Evolutionary conservation across 2,888 invertebrate genomes (phyloP).

Genomic region (Aproaerema taeniolella): DNA sequence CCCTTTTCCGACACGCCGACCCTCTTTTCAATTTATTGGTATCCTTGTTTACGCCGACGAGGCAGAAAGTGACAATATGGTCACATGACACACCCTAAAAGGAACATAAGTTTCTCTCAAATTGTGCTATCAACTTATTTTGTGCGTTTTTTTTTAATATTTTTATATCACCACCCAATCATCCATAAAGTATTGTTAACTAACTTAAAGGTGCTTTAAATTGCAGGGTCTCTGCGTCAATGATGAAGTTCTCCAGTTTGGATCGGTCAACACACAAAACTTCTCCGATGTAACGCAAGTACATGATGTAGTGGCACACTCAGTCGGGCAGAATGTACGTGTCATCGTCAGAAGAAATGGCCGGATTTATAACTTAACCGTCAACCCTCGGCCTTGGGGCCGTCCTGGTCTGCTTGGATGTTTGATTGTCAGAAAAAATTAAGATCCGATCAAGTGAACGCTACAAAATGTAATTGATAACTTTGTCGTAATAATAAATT

Average conservation of each 20-base stretch:
- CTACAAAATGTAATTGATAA: too few relatives aligned
- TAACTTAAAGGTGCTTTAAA: too few relatives aligned
- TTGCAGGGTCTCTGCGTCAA: slow-evolving; percentile 81
- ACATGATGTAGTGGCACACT: slow-evolving; percentile 81
- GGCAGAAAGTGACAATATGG: too few relatives aligned
- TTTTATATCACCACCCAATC: too few relatives aligned
- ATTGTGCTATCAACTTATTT: too few relatives aligned
- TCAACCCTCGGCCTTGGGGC: slow-evolving; percentile 86
- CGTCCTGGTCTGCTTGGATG: slow-evolving; percentile 86
- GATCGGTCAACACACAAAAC: slow-evolving; percentile 84
- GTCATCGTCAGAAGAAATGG: slow-evolving; percentile 68
- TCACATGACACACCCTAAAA: too few relatives aligned
- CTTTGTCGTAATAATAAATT: too few relatives aligned
- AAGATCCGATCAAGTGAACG: not conserved
- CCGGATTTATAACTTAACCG: slow-evolving; percentile 69
- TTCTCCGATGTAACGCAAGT: slow-evolving; percentile 83
- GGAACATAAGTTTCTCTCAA: too few relatives aligned
- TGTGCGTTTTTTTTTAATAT: not conserved
- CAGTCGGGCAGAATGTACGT: slow-evolving; percentile 73
- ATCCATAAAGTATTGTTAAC: too few relatives aligned
- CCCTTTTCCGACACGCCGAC: too few relatives aligned
- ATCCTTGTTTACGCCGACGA: too few relatives aligned
- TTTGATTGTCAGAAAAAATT: slow-evolving; percentile 49
- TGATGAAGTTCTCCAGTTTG: slow-evolving; percentile 87
- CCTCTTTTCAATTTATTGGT: too few relatives aligned